Conservation (phyloP, 2,113 vertebrate genomes). For the Rhombomys opimus region DNA sequence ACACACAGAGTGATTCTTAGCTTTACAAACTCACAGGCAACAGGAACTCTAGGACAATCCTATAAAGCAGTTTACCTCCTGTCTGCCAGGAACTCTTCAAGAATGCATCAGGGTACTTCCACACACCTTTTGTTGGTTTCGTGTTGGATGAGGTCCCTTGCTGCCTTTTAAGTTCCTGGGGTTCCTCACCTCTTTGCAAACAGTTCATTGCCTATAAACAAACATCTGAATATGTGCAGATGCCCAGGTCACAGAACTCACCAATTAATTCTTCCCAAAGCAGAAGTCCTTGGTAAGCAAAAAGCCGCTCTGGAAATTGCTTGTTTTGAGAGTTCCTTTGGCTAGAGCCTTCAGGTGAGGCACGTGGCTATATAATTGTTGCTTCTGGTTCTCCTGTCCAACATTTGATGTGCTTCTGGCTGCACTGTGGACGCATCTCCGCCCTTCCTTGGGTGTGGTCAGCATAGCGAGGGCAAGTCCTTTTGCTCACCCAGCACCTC, state of each 20-base stretch:
- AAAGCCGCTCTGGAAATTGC: slow-evolving; percentile 21
- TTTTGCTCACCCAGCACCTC: background rate
- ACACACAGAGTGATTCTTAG: background rate
- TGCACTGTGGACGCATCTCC: background rate
- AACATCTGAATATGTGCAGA: background rate
- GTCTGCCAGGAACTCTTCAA: slow-evolving; percentile 22
- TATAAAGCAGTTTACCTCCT: background rate
- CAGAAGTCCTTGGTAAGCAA: slow-evolving; percentile 33
- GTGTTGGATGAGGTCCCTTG: background rate
- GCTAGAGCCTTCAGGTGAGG: background rate
- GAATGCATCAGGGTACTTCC: background rate
- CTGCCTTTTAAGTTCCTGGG: slow-evolving; percentile 19
- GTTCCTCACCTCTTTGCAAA: background rate
- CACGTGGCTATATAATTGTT: background rate
- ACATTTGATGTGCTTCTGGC: background rate
- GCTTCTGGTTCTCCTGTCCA: background rate
- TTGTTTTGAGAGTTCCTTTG: background rate
- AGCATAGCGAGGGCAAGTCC: background rate
- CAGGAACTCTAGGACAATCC: background rate
- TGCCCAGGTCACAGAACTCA: background rate
- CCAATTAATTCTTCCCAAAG: slow-evolving; percentile 60
- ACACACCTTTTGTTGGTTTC: background rate
- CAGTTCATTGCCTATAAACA: slow-evolving; percentile 42
- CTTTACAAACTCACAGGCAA: background rate
- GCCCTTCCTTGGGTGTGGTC: background rate